Evolutionary conservation across 2,797 vertebrate species (phyloP).

Genomic region (Valencia hispanica): DNA sequence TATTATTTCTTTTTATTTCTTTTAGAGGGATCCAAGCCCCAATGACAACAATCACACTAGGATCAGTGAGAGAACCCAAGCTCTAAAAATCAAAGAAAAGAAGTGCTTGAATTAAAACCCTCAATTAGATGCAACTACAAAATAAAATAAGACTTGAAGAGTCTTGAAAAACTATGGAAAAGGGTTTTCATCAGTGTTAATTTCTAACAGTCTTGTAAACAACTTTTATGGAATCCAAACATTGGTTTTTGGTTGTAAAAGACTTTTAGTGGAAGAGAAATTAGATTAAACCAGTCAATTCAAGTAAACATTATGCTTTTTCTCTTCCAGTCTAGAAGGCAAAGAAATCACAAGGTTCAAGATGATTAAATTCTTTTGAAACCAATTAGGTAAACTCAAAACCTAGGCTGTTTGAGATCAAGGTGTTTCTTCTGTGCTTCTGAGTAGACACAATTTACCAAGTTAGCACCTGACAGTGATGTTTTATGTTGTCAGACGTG

Average conservation of each 20-base stretch:
- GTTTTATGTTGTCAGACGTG: slow-evolving; percentile 41
- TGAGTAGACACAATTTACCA: slow-evolving; percentile 32
- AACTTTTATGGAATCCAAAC: neutral
- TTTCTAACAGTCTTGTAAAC: neutral
- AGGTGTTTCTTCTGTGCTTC: slow-evolving; percentile 32
- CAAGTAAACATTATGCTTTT: slow-evolving; percentile 1
- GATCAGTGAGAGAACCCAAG: neutral
- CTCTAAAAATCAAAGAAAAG: neutral
- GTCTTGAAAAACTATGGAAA: neutral
- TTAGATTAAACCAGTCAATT: slow-evolving; percentile 6
- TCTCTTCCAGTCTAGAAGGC: neutral
- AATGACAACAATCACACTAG: neutral
- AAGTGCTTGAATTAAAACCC: neutral
- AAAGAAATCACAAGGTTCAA: neutral
- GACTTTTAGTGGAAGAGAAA: neutral
- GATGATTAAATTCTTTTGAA: slow-evolving; percentile 39
- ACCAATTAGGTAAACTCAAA: slow-evolving; percentile 47
- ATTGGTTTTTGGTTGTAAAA: neutral
- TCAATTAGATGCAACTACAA: neutral
- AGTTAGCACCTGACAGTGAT: slow-evolving; percentile 45
- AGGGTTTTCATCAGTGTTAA: neutral
- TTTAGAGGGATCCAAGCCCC: neutral
- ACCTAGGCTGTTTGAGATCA: slow-evolving; percentile 50
- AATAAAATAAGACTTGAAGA: neutral
- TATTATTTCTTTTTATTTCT: neutral